These are phyloP conservation scores for Andrena haemorrhoa DNA, from an alignment of 2,888 invertebrate species.

Conservation along the genomic window DNA sequence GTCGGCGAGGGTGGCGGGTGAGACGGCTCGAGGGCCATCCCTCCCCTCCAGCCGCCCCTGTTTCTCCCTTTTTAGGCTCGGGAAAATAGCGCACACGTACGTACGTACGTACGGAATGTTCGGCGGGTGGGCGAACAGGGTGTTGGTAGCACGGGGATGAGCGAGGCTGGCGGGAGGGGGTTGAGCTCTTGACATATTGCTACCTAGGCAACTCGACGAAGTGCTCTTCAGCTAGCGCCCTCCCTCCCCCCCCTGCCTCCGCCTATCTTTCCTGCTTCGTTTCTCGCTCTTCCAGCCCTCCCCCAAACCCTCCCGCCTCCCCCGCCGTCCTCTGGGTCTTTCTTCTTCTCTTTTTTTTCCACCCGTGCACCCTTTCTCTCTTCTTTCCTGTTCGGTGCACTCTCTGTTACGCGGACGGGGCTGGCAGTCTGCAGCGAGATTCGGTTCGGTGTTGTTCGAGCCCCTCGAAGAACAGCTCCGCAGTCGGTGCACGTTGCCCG, in stretches of 20 bases:
- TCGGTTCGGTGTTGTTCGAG: slow-evolving; percentile 63
- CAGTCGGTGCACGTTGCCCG: slow-evolving; percentile 12
- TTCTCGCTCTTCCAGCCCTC: slow-evolving; percentile 50
- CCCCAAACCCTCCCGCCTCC: slow-evolving; percentile 13
- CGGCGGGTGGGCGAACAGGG: slow-evolving; percentile 56
- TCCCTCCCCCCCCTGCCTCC: slow-evolving; percentile 58
- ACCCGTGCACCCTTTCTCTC: slow-evolving; percentile 51
- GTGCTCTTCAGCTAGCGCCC: slow-evolving; percentile 76
- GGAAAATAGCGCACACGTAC: slow-evolving; percentile 59
- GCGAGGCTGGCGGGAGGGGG: slow-evolving; percentile 70
- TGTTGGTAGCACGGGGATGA: slow-evolving; percentile 44
- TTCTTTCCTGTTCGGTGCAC: slow-evolving; percentile 57
- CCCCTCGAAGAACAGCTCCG: slow-evolving; percentile 40
- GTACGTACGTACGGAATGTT: slow-evolving; percentile 61
- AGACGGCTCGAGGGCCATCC: slow-evolving; percentile 43
- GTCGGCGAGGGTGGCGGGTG: slow-evolving; percentile 19
- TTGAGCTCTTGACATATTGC: slow-evolving; percentile 83
- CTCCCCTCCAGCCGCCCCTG: slow-evolving; percentile 9
- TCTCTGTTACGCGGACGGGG: slow-evolving; percentile 57
- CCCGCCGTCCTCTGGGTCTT: slow-evolving; percentile 31
- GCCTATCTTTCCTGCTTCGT: slow-evolving; percentile 66
- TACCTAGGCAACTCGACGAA: slow-evolving; percentile 82
- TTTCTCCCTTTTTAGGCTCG: slow-evolving; percentile 46
- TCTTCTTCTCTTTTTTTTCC: slow-evolving; percentile 56
- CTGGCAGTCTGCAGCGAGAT: slow-evolving; percentile 70